phyloP scores from a whole-genome alignment of 1,140 invertebrate genomes.

The Antheraea mylitta region DNA sequence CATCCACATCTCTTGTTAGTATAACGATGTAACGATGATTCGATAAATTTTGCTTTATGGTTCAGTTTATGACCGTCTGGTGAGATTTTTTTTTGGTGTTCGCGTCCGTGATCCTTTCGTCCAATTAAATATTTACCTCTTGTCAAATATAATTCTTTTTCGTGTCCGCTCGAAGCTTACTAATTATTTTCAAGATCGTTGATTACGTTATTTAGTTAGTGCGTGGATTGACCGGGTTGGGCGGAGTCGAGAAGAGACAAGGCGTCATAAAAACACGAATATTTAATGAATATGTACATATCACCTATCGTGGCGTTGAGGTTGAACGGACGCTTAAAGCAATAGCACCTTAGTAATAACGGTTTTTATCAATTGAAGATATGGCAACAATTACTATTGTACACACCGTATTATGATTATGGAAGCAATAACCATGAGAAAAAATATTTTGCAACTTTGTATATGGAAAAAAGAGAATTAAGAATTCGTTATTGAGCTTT shows the following conservation, averaged over 20 bases:
- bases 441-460: too few relatives aligned
- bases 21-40: slow-evolving; percentile 56
- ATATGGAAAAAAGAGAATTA: too few relatives aligned
- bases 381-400: too few relatives aligned
- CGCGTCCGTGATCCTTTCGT: slow-evolving; percentile 44
- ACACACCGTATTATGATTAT: too few relatives aligned
- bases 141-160: slow-evolving; percentile 51
- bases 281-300: not conserved
- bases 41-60: slow-evolving; percentile 32
- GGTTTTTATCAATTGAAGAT: too few relatives aligned
- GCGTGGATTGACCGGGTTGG: not conserved
- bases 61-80: slow-evolving; percentile 41
- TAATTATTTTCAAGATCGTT: not conserved
- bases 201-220: not conserved
- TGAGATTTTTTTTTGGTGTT: slow-evolving; percentile 34
- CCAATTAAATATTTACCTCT: slow-evolving; percentile 59
- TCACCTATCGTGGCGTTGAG: too few relatives aligned
- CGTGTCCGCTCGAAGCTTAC: not conserved
- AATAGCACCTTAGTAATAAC: too few relatives aligned
- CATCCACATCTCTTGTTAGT: slow-evolving; percentile 44
- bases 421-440: too few relatives aligned
- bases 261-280: not conserved
- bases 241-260: not conserved
- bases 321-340: too few relatives aligned
- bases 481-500: too few relatives aligned